phyloP scores from a whole-genome alignment of 2,113 vertebrate species.

The Hepsetus odoe region DNA sequence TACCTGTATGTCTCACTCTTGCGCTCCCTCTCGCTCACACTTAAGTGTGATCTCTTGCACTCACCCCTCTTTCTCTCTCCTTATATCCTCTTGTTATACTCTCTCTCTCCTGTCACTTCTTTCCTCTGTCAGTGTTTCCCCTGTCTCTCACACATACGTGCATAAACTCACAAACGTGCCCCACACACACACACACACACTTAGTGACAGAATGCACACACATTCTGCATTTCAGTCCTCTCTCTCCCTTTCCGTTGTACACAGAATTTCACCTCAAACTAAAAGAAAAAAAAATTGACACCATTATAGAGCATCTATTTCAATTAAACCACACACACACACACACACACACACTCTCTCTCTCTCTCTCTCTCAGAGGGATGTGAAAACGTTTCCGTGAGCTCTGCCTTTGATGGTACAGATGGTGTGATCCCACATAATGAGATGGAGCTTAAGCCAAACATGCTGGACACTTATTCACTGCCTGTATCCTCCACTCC shows the following conservation, averaged over 20 bases:
- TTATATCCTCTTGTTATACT: too few species aligned
- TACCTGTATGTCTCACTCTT: not conserved
- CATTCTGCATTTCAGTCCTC: not conserved
- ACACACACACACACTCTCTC: not conserved
- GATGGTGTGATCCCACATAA: conserved; percentile 67
- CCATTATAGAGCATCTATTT: conserved; percentile 15
- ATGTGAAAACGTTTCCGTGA: conserved; percentile 68
- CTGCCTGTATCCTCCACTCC: not conserved
- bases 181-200: not conserved
- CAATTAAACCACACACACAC: not conserved
- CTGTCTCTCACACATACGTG: not conserved
- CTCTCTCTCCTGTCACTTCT: not conserved
- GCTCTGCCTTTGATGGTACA: conserved; percentile 62
- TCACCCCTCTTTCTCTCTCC: not conserved
- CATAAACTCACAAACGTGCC: not conserved
- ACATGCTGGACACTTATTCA: conserved; percentile 45
- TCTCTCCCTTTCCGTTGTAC: not conserved
- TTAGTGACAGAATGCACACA: conserved; percentile 28
- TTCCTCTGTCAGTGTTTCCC: not conserved
- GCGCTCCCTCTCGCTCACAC: not conserved
- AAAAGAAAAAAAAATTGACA: not conserved
- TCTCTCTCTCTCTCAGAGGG: conserved; percentile 46
- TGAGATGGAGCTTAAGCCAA: conserved; percentile 65
- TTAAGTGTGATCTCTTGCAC: not conserved
- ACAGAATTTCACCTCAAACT: not conserved